phyloP scores from a whole-genome alignment of 2,113 vertebrate genomes.

The Emydura subglobosa region DNA sequence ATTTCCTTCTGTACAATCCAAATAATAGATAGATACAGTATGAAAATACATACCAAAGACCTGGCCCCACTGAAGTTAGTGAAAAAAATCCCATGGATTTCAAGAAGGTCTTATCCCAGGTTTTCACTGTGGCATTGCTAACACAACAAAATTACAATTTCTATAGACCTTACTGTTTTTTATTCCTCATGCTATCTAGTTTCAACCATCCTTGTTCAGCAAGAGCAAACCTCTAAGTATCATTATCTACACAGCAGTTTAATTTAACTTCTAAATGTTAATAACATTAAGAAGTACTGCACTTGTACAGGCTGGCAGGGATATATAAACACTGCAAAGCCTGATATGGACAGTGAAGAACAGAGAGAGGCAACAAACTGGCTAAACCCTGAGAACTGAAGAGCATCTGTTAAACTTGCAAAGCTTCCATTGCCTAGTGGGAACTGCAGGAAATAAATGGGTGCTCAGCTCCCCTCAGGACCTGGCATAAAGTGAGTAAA shows the following conservation, averaged over 20 bases:
- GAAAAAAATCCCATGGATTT: not conserved
- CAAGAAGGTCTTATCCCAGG: not conserved
- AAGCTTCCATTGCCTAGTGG: not conserved
- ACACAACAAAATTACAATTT: not conserved
- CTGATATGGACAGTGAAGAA: not conserved
- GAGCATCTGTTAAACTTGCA: not conserved
- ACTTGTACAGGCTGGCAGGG: not conserved
- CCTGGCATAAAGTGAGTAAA: no score
- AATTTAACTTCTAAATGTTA: not conserved
- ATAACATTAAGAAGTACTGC: not conserved
- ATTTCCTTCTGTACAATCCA: not conserved
- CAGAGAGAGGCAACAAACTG: not conserved
- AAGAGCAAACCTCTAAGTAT: not conserved
- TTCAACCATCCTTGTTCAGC: not conserved
- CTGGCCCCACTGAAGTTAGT: not conserved
- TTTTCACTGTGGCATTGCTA: not conserved
- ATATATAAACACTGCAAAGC: not conserved
- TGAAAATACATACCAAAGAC: not conserved
- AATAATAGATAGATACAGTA: not conserved
- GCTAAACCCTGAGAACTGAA: not conserved
- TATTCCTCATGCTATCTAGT: not conserved
- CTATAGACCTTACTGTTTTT: not conserved
- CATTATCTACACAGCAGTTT: not conserved
- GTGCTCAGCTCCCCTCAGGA: no score
- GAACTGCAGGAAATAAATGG: not conserved